These are phyloP conservation scores for Gadopsis marmoratus DNA, from an alignment of 2,797 vertebrate species.

Conservation along the genomic window DNA sequence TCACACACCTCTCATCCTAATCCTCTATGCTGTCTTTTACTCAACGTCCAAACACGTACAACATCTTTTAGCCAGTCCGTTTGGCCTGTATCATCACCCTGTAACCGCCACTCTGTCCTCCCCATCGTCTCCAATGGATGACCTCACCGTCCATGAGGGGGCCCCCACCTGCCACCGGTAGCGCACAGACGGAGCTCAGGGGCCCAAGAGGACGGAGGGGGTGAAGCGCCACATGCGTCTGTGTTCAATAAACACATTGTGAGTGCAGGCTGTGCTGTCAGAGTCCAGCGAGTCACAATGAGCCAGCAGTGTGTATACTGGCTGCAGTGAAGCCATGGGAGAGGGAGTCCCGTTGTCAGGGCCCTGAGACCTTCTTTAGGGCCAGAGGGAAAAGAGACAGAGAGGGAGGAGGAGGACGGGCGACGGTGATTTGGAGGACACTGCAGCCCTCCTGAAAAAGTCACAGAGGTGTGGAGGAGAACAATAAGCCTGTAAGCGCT, in stretches of 20 bases:
- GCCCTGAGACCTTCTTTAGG: conserved; percentile 39
- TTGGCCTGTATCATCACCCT: background rate
- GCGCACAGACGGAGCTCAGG: conserved; percentile 38
- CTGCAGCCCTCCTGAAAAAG: conserved; percentile 24
- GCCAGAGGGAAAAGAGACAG: background rate
- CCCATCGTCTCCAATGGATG: conserved; percentile 44
- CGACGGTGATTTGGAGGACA: conserved; percentile 25
- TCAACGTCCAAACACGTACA: conserved; percentile 10
- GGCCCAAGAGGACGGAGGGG: background rate
- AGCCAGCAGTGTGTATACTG: conserved; percentile 64
- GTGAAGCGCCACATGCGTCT: conserved; percentile 53
- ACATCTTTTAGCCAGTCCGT: background rate
- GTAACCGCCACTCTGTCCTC: background rate
- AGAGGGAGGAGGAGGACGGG: conserved; percentile 1
- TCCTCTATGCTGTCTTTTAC: conserved; percentile 26
- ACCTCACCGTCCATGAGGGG: conserved; percentile 52
- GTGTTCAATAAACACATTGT: conserved; percentile 72
- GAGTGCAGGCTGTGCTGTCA: conserved; percentile 65
- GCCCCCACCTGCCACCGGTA: conserved; percentile 58
- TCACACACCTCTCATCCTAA: conserved; percentile 21
- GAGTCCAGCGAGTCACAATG: conserved; percentile 73
- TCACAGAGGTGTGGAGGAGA: conserved; percentile 46
- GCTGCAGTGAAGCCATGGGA: conserved; percentile 33
- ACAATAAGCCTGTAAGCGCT: conserved; percentile 18
- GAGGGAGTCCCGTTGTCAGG: conserved; percentile 49